Evolutionary conservation across 2,888 invertebrate species (phyloP), one percentile per base, ranked within the genome.

Genomic region (Actias luna): DNA sequence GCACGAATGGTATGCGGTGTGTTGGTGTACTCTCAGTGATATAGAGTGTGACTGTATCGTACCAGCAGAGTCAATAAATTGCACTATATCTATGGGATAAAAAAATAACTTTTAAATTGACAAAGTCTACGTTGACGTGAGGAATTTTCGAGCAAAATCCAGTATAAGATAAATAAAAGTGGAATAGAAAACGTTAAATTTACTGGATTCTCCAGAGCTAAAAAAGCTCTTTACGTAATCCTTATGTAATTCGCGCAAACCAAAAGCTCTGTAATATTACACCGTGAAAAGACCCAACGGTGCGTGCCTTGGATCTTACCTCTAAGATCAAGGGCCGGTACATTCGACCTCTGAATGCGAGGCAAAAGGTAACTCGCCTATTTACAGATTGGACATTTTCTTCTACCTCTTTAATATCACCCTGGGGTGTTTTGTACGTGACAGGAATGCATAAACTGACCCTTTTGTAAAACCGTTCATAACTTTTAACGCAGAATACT

Each of bases 371-470:
- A 50, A 25, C 25, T 25, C 46, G 22, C 46, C 46, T 50, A 50
- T 50, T 50, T 50, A 25, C 22, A 50, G 46, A 50, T 50, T 50
- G 46, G 46, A 50, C 46, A 46, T 22, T 46, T 22, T 18, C 46
- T 10, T 22, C 10, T 50, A 50, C 46, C 46, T 12, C 25, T 50
- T 50, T 25, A 50, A 50, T 50, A 50, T 46, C 22, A 50, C 46
- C 25, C 10, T 22, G 25, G 22, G 46, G 8, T 12, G 25, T 50
- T 25, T 50, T 50, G 22, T 46, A 50, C 46, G 46, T 50, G 46
- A 50, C 25, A 25, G 46, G 25, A 25, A 50, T 12, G 46, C 46
- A 50, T 50, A 50, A 58, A 58, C 22, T 18, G 58, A 33, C 25
- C 31, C 4, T 58, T 33, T 31, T 58, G 7, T 16, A 31, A 58